Percentiles rank a stretch among this genome's conserved stretches.
phyloP scores from a whole-genome alignment of 2,797 vertebrate genomes.

The Crax fasciolata region DNA sequence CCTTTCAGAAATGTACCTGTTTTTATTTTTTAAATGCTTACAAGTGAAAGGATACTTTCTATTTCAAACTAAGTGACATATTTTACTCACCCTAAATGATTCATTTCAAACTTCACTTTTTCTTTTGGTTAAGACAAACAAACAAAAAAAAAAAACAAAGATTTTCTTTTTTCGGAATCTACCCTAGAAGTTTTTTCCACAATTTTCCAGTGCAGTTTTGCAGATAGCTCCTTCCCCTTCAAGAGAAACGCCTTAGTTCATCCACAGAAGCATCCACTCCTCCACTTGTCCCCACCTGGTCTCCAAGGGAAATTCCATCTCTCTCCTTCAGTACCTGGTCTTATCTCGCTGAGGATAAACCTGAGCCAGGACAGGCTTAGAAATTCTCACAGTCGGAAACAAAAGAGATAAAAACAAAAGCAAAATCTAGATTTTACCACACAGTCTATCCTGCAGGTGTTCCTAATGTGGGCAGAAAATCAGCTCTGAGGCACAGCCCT shows the following conservation, averaged over 20 bases:
- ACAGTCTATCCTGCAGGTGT: neutral
- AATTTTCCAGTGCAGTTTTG: neutral
- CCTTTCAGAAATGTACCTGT: conserved; percentile 29
- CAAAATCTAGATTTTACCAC: neutral
- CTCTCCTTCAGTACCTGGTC: neutral
- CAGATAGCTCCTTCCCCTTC: neutral
- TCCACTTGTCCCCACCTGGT: neutral
- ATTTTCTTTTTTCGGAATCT: neutral
- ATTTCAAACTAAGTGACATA: neutral
- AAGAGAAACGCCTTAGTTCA: neutral
- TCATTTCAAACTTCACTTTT: neutral
- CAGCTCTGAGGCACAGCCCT: neutral
- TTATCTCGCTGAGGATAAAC: neutral
- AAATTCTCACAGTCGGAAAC: neutral
- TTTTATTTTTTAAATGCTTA: conserved; percentile 29
- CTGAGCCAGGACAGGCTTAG: neutral
- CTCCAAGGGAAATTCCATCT: neutral
- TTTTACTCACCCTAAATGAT: conserved; percentile 14
- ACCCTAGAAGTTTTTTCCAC: neutral
- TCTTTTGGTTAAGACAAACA: neutral
- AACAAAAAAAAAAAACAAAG: neutral
- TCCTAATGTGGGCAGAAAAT: neutral
- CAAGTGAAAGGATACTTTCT: conserved; percentile 26
- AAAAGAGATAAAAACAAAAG: neutral
- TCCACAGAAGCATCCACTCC: neutral